Evolutionary conservation across 1,140 invertebrate genomes (phyloP).

Genomic region (Diorhabda elongata): DNA sequence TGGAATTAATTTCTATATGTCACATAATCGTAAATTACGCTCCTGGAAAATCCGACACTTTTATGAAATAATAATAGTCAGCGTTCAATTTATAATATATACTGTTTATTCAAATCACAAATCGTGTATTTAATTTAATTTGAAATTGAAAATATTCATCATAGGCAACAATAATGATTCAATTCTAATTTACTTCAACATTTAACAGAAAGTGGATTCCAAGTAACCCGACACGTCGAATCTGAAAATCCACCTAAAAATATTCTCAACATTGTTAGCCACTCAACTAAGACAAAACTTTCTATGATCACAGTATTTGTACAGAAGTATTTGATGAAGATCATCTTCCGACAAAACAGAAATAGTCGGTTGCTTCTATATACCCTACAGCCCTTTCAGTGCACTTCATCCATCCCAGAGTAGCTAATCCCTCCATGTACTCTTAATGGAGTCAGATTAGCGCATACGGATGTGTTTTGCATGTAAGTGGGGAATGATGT

Average conservation of each 20-base stretch:
- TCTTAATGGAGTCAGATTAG: conserved; percentile 46
- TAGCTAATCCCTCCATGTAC: conserved; percentile 25
- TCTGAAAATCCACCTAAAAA: background rate
- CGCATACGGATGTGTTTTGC: conserved; percentile 44
- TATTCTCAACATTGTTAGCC: background rate
- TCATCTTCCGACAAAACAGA: background rate
- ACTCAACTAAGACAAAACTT: background rate
- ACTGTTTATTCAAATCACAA: too few relatives aligned
- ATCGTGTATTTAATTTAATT: too few relatives aligned
- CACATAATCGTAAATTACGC: too few relatives aligned
- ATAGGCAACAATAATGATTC: too few relatives aligned
- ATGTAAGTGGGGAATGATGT: conserved; percentile 47
- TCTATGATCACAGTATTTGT: background rate
- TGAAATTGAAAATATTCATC: too few relatives aligned
- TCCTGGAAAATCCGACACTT: too few relatives aligned
- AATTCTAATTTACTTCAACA: too few relatives aligned
- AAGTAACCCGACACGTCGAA: background rate
- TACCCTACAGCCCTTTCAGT: conserved; percentile 14
- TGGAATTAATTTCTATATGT: too few relatives aligned
- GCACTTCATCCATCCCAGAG: conserved; percentile 20
- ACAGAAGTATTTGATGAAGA: background rate
- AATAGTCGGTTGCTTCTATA: background rate
- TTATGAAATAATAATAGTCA: too few relatives aligned
- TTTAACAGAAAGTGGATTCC: too few relatives aligned
- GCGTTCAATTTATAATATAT: too few relatives aligned